Evolutionary conservation across 2,888 invertebrate species (phyloP), one percentile per base, ranked within the genome.

Genomic region (Coelinius sp.): DNA sequence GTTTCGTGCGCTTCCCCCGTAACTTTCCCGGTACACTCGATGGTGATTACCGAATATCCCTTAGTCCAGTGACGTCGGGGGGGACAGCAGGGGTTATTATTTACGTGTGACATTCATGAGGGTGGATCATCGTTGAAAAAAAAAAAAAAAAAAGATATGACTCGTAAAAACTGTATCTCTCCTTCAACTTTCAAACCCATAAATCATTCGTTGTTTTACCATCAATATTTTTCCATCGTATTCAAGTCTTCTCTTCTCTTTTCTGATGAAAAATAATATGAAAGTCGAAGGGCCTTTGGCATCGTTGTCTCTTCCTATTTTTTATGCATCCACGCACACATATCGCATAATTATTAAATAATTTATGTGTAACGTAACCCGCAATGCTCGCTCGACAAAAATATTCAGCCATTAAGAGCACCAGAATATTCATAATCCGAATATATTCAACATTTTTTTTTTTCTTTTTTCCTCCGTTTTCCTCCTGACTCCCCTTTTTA

Each of bases 371-470:
- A 38, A 17, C 38, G 31, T 35, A 14, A 44, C 20, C 65, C 38
- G 31, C 35, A 59, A 59, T 59, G 35, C 31, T 17, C 59, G 59
- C 56, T 56, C 56, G 27, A 35, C 62, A 41, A 71, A 69, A 53
- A 68, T 73, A 69, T 73, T 65, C 59, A 22, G 14, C 71, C 59
- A 68, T 75, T 75, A 68, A 75, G 20, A 71, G 71, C 65, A 71
- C 27, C 35, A 71, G 75, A 75, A 75, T 75, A 75, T 75, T 75
- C 75, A 75, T 75, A 73, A 71, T 66, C 68, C 70, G 52, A 20
- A 44, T 41, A 52, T 67, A 27, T 49, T 67, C 52, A 27, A 59
- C 31, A 31, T 44, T 41, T 56, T 56, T 41, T 70, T 41, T n/a
- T n/a, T n/a, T n/a, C n/a, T n/a, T n/a, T n/a, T n/a, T n/a, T n/a